A percentile compares a stretch with the other conserved stretches of the same genome.
Evolutionary conservation across 2,888 invertebrate genomes (phyloP).

Genomic region (Sicus ferrugineus): DNA sequence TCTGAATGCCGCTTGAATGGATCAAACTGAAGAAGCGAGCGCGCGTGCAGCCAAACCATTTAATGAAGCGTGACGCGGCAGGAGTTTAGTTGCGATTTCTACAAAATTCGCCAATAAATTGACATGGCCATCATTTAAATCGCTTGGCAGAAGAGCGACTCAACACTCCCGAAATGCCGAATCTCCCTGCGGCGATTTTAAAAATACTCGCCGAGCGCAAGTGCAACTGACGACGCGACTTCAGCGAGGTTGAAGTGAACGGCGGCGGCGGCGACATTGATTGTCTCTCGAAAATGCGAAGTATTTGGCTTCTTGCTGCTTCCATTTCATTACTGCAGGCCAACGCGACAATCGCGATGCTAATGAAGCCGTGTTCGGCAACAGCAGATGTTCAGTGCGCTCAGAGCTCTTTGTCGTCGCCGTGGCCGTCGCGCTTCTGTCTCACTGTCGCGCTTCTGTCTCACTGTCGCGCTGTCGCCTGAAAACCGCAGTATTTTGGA

Average conservation of each 20-base stretch:
- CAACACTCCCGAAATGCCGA: too few species aligned
- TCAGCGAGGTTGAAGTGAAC: background rate
- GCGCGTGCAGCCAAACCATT: background rate
- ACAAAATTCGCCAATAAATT: conserved; percentile 17
- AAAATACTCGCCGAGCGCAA: background rate
- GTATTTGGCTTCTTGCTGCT: background rate
- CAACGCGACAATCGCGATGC: conserved; percentile 12
- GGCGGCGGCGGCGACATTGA: conserved; percentile 6
- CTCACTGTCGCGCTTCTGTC: background rate
- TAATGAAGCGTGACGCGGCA: conserved; percentile 8
- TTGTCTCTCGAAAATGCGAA: conserved; percentile 1
- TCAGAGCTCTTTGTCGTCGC: background rate
- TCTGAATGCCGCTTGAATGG: conserved; percentile 23
- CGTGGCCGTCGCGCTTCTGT: background rate
- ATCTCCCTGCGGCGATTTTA: background rate
- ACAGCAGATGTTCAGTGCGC: conserved; percentile 10
- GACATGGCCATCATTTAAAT: background rate
- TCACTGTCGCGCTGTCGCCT: conserved; percentile 27
- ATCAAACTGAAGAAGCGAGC: background rate
- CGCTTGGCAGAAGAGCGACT: background rate
- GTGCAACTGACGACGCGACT: conserved; percentile 4
- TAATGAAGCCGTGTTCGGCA: conserved; percentile 18
- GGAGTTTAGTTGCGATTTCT: background rate
- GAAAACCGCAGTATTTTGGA: conserved; percentile 55
- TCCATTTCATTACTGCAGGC: background rate